Conservation (phyloP, 2,888 invertebrate genomes). For the Eulithis testata region DNA sequence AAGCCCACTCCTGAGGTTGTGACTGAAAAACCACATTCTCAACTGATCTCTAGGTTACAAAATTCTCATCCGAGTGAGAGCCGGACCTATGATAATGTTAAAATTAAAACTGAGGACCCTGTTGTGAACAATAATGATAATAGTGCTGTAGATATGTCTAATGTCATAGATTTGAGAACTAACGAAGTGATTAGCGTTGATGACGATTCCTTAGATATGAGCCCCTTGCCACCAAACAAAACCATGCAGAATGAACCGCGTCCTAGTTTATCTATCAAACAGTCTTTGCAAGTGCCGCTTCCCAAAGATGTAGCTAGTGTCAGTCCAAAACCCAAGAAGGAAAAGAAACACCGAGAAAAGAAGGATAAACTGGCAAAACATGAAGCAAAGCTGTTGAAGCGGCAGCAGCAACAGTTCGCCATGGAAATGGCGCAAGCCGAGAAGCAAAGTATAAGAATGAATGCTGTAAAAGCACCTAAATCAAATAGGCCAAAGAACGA, state of each 20-base stretch:
- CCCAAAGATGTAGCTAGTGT: conserved; percentile 82
- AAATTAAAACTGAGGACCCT: conserved; percentile 68
- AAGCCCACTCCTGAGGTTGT: conserved; percentile 74
- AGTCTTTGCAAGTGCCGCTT: conserved; percentile 75
- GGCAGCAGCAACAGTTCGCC: conserved; percentile 76
- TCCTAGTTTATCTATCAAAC: conserved; percentile 74
- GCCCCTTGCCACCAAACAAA: conserved; percentile 56
- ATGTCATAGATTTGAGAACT: conserved; percentile 77
- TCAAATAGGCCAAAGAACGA: conserved; percentile 74
- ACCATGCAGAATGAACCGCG: conserved; percentile 54
- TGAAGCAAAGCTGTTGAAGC: conserved; percentile 76
- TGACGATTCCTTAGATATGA: conserved; percentile 75
- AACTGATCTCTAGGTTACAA: conserved; percentile 78
- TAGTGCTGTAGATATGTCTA: conserved; percentile 80
- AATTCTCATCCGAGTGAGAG: conserved; percentile 65
- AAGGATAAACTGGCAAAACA: conserved; percentile 79
- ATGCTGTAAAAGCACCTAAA: conserved; percentile 67
- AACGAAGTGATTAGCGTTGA: conserved; percentile 81
- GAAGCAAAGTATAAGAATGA: conserved; percentile 68
- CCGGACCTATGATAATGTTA: conserved; percentile 60
- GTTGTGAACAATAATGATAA: conserved; percentile 81
- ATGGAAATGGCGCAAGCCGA: conserved; percentile 73
- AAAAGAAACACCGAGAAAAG: conserved; percentile 82
- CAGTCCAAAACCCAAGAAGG: conserved; percentile 85
- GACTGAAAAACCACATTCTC: conserved; percentile 71